Evolutionary conservation across 2,888 invertebrate species (phyloP).

Genomic region (Drosophila greeni): DNA sequence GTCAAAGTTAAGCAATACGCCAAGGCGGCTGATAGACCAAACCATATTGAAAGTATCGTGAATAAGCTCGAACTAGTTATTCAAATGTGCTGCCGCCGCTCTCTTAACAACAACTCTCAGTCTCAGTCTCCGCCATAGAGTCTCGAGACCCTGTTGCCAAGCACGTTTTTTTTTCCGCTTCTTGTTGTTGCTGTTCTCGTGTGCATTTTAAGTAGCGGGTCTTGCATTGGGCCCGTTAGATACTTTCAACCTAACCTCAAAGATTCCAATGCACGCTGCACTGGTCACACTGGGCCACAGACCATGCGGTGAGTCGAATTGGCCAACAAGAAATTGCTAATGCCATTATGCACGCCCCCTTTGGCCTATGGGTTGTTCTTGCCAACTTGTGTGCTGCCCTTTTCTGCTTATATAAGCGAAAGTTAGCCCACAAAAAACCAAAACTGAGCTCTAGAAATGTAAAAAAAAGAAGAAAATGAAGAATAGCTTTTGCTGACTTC

Average conservation of each 20-base stretch:
- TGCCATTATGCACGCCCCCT: slow-evolving; percentile 59
- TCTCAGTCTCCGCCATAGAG: not conserved
- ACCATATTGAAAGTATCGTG: slow-evolving; percentile 69
- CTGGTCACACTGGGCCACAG: slow-evolving; percentile 24
- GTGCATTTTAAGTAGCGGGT: slow-evolving; percentile 65
- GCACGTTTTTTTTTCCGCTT: slow-evolving; percentile 65
- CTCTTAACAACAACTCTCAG: slow-evolving; percentile 38
- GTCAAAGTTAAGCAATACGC: slow-evolving; percentile 67
- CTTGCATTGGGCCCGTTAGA: slow-evolving; percentile 70
- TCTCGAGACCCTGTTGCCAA: slow-evolving; percentile 62
- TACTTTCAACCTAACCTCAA: slow-evolving; percentile 59
- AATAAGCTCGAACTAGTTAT: slow-evolving; percentile 70
- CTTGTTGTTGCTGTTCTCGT: slow-evolving; percentile 49
- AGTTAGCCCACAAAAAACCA: slow-evolving; percentile 55
- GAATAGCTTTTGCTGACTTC: slow-evolving; percentile 57
- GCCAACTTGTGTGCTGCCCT: slow-evolving; percentile 38
- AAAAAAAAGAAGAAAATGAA: slow-evolving; percentile 6
- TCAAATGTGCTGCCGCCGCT: slow-evolving; percentile 64
- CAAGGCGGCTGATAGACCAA: slow-evolving; percentile 55
- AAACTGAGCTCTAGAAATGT: slow-evolving; percentile 22
- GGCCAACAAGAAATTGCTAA: slow-evolving; percentile 52
- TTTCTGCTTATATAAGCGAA: slow-evolving; percentile 73
- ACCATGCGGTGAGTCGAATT: slow-evolving; percentile 60
- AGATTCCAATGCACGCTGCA: slow-evolving; percentile 39
- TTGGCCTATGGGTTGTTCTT: slow-evolving; percentile 26